phyloP scores from a whole-genome alignment of 2,888 invertebrate genomes.

The Tenodera sinensis region DNA sequence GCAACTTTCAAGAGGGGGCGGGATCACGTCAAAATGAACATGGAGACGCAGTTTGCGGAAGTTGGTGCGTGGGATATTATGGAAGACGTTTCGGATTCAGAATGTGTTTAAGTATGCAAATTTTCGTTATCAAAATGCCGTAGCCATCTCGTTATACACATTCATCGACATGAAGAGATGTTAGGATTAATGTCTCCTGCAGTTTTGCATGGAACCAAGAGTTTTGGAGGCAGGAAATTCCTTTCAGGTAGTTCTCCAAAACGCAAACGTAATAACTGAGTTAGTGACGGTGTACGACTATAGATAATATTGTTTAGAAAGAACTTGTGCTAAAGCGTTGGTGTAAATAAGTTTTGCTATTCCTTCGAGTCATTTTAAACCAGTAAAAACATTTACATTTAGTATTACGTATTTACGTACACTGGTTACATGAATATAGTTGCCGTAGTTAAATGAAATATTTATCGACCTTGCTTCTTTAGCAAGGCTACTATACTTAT shows the following conservation, averaged over 20 bases:
- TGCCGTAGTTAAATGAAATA: no score
- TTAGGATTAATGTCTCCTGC: neutral
- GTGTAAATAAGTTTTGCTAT: no score
- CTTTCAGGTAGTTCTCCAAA: neutral
- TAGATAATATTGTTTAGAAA: neutral
- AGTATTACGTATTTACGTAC: no score
- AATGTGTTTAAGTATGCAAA: neutral
- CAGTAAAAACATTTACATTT: no score
- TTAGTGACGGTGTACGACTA: neutral
- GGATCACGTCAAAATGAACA: no score
- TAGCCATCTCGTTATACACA: neutral
- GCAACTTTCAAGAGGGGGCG: neutral
- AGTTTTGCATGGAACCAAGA: neutral
- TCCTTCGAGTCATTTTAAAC: no score
- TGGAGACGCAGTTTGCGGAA: neutral
- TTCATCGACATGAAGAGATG: neutral
- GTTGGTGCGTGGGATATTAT: neutral
- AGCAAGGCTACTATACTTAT: no score
- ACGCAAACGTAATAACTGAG: neutral
- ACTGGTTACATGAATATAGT: no score
- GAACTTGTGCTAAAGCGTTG: neutral
- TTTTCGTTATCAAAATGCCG: neutral
- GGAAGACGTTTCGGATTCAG: neutral
- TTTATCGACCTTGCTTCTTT: no score
- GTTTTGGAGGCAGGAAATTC: neutral